Percentiles rank a stretch among this genome's conserved stretches.
Evolutionary conservation across 2,888 invertebrate genomes (phyloP).

Genomic region (Agrochola circellaris): DNA sequence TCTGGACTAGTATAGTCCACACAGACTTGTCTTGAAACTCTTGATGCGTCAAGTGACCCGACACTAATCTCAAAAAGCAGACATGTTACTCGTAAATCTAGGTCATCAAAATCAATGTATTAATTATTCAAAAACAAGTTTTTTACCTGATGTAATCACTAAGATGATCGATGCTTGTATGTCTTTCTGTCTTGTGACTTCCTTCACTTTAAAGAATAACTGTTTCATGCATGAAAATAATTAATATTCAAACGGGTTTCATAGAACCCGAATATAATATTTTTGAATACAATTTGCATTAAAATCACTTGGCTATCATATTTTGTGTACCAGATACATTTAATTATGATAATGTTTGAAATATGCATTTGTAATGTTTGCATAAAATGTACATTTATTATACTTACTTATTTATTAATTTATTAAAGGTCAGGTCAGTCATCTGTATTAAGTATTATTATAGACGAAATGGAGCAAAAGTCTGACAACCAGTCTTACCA

Average conservation of each 20-base stretch:
- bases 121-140: slow-evolving; percentile 2
- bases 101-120: slow-evolving; percentile 20
- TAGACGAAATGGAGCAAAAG: background rate
- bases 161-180: slow-evolving; percentile 20
- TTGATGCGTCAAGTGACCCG: slow-evolving; percentile 15
- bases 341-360: slow-evolving; percentile 27
- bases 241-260: slow-evolving; percentile 34
- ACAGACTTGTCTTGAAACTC: background rate
- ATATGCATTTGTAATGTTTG: slow-evolving; percentile 14
- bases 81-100: slow-evolving; percentile 14
- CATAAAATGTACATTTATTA: background rate
- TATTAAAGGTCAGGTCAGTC: background rate
- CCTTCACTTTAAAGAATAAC: slow-evolving; percentile 20
- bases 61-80: slow-evolving; percentile 24
- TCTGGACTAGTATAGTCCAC: background rate
- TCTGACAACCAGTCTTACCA: too few species aligned
- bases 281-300: slow-evolving; percentile 36
- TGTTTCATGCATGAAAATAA: slow-evolving; percentile 16
- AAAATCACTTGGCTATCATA: slow-evolving; percentile 23
- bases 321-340: slow-evolving; percentile 36
- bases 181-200: slow-evolving; percentile 2
- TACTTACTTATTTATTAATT: background rate
- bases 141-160: slow-evolving; percentile 18
- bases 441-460: background rate
- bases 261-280: slow-evolving; percentile 2